These are phyloP conservation scores for Cyprinodon diabolis DNA, from an alignment of 2,797 vertebrate genomes.

Conservation along the genomic window DNA sequence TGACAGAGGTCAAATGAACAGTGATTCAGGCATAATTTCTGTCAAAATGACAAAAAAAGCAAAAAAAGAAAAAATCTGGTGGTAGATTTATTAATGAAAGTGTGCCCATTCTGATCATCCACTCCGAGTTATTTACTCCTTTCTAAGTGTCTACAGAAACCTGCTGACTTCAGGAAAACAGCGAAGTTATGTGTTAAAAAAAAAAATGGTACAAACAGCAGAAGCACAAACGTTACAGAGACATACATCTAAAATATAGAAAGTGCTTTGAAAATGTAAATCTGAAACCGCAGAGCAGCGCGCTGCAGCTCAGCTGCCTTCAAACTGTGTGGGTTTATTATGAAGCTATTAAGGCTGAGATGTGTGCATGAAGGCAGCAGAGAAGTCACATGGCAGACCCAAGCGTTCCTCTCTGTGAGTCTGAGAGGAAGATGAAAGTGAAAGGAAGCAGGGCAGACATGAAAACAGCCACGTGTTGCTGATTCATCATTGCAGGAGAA, in stretches of 20 bases:
- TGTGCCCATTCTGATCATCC: constrained; percentile 18
- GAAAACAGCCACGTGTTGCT: constrained; percentile 37
- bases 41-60: neutral
- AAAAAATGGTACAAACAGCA: constrained; percentile 19
- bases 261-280: neutral
- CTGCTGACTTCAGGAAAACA: constrained; percentile 20
- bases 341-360: constrained; percentile 44
- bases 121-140: constrained; percentile 55
- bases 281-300: constrained; percentile 1
- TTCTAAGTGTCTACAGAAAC: constrained; percentile 33
- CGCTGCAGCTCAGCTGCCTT: constrained; percentile 26
- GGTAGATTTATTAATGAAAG: too few species aligned
- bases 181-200: constrained; percentile 1
- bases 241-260: constrained; percentile 1
- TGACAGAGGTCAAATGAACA: neutral
- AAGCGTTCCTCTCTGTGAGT: constrained; percentile 41
- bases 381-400: constrained; percentile 39
- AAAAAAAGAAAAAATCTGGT: too few species aligned
- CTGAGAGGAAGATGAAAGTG: constrained; percentile 33
- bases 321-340: constrained; percentile 50
- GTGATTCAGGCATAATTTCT: neutral
- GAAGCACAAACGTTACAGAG: neutral
- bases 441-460: constrained; percentile 34
- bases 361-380: constrained; percentile 32
- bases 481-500: constrained; percentile 14